phyloP scores from a whole-genome alignment of 2,797 vertebrate species.

The Muscicapa striata region DNA sequence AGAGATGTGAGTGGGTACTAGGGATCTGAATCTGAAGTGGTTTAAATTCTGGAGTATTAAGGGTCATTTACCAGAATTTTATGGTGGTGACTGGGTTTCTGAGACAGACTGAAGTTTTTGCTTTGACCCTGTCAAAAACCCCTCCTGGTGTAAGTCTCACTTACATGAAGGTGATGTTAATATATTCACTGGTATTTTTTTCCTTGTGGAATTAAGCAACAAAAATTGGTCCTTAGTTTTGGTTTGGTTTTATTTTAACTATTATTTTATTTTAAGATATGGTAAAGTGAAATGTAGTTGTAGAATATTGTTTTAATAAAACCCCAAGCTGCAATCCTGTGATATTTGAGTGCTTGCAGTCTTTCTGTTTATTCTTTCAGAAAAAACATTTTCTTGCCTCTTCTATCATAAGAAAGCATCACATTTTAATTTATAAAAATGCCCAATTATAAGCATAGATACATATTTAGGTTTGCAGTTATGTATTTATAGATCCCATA shows the following conservation, averaged over 20 bases:
- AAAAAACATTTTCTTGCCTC: background rate
- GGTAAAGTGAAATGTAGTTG: background rate
- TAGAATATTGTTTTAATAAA: background rate
- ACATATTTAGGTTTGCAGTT: background rate
- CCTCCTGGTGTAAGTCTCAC: background rate
- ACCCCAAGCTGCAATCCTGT: background rate
- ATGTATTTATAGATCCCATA: background rate
- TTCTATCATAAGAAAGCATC: background rate
- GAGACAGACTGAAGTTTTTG: background rate
- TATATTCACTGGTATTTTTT: background rate
- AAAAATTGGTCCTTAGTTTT: background rate
- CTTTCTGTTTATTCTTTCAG: background rate
- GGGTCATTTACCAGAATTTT: background rate
- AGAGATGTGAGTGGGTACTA: background rate
- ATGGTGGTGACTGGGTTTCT: background rate
- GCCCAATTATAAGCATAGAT: background rate
- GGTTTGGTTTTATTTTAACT: background rate
- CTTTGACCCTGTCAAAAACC: background rate
- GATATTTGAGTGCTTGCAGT: background rate
- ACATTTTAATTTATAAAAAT: slow-evolving; percentile 33
- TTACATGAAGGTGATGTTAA: background rate
- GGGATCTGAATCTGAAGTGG: background rate
- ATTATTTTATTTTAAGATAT: background rate
- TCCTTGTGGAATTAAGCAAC: background rate
- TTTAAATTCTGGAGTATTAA: background rate